These are phyloP conservation scores for Oncorhynchus kisutch DNA, from an alignment of 2,113 vertebrate species.

Conservation along the genomic window DNA sequence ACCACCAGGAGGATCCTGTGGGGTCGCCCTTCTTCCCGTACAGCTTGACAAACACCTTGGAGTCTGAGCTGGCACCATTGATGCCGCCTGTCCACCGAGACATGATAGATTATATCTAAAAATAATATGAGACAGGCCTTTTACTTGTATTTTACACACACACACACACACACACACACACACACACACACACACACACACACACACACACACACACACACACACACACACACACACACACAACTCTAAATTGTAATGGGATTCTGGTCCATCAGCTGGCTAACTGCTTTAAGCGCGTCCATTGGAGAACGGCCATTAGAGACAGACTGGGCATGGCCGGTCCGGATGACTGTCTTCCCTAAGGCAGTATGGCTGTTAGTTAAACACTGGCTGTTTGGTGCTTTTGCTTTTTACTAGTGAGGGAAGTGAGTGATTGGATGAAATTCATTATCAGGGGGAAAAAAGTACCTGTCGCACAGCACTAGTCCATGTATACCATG, in stretches of 20 bases:
- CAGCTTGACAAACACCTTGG: conserved; percentile 91
- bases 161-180: not conserved
- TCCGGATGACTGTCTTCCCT: conserved; percentile 16
- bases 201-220: not conserved
- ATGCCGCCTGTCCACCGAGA: conserved; percentile 86
- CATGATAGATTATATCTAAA: conserved; percentile 85
- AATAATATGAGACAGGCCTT: not conserved
- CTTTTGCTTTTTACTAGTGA: too few relatives aligned
- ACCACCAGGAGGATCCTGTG: conserved; percentile 83
- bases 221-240: not conserved
- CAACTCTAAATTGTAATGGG: conserved; percentile 43
- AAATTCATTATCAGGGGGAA: not conserved
- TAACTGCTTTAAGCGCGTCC: conserved; percentile 57
- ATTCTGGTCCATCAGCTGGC: conserved; percentile 56
- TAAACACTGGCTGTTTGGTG: not conserved
- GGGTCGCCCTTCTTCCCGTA: conserved; percentile 91
- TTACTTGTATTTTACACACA: too few relatives aligned
- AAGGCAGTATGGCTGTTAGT: not conserved
- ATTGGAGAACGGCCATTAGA: conserved; percentile 29
- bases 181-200: too few relatives aligned
- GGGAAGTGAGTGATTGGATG: not conserved
- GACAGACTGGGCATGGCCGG: conserved; percentile 3
- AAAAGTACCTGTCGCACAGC: too few relatives aligned
- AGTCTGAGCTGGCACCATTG: conserved; percentile 92
- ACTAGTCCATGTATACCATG: too few relatives aligned